These are phyloP conservation scores for Cheilosia grossa DNA, from an alignment of 2,888 invertebrate genomes.

Conservation along the genomic window DNA sequence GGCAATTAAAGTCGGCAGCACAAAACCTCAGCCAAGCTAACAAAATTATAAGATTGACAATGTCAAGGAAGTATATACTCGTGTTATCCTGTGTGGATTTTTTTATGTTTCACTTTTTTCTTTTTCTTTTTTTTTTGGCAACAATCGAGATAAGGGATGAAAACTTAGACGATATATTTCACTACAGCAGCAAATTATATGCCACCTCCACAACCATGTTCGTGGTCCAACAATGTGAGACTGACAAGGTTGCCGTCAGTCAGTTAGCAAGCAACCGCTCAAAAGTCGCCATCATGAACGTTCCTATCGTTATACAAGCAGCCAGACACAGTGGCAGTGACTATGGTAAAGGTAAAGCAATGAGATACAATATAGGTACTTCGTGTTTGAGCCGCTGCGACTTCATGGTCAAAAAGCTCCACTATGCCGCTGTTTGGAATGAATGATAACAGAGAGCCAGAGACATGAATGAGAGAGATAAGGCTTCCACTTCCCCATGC, in stretches of 20 bases:
- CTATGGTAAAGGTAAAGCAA: conserved; percentile 38
- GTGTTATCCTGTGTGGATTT: neutral
- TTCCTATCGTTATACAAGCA: conserved; percentile 47
- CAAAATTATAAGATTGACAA: conserved; percentile 35
- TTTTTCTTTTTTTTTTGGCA: conserved; percentile 27
- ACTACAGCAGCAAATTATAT: conserved; percentile 10
- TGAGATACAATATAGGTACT: conserved; percentile 41
- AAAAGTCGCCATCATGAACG: conserved; percentile 49
- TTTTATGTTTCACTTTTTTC: neutral
- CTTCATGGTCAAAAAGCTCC: conserved; percentile 71
- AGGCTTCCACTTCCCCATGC: neutral
- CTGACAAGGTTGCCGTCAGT: conserved; percentile 65
- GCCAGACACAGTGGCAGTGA: conserved; percentile 2
- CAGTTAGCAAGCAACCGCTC: conserved; percentile 36
- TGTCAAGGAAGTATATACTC: conserved; percentile 39
- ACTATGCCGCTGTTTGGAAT: conserved; percentile 50
- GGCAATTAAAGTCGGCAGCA: conserved; percentile 3
- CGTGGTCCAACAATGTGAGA: conserved; percentile 59
- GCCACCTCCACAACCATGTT: conserved; percentile 53
- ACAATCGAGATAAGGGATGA: conserved; percentile 9
- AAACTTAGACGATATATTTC: conserved; percentile 24
- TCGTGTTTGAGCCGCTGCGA: conserved; percentile 24
- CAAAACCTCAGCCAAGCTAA: neutral
- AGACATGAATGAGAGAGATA: conserved; percentile 21
- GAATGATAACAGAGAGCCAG: conserved; percentile 67